These are phyloP conservation scores for Tachycineta bicolor DNA, from an alignment of 2,113 vertebrate genomes.

Conservation along the genomic window DNA sequence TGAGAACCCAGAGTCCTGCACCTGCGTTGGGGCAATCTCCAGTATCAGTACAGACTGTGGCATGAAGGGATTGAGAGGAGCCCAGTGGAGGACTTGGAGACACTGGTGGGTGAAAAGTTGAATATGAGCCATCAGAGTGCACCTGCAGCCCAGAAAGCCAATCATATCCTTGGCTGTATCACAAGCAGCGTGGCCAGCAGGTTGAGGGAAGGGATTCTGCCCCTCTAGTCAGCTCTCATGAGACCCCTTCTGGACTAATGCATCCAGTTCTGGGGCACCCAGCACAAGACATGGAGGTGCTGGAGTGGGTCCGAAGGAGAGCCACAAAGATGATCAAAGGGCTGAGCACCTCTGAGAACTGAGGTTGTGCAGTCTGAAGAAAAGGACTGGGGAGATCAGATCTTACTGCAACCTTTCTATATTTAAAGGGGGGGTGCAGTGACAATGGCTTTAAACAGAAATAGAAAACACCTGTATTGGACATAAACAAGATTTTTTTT, in stretches of 20 bases:
- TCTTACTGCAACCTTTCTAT: background rate
- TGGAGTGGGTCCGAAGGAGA: background rate
- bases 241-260: background rate
- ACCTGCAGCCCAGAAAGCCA: background rate
- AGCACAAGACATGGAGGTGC: background rate
- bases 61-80: background rate
- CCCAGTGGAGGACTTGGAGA: fast-evolving
- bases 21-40: background rate
- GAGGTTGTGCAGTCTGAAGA: background rate
- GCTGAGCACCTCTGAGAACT: background rate
- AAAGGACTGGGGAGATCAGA: background rate
- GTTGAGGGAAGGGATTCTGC: fast-evolving
- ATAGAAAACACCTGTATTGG: background rate
- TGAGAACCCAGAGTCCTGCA: background rate
- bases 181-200: background rate
- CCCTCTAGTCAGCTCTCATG: background rate
- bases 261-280: background rate
- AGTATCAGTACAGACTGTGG: background rate
- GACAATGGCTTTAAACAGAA: background rate
- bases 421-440: background rate
- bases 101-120: fast-evolving
- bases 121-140: fast-evolving
- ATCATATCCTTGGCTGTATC: background rate
- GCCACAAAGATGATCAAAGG: background rate
- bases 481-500: background rate